Percentiles rank a stretch among this genome's conserved stretches.
phyloP scores from a whole-genome alignment of 1,140 invertebrate species.

The Drosophila prosaltans region DNA sequence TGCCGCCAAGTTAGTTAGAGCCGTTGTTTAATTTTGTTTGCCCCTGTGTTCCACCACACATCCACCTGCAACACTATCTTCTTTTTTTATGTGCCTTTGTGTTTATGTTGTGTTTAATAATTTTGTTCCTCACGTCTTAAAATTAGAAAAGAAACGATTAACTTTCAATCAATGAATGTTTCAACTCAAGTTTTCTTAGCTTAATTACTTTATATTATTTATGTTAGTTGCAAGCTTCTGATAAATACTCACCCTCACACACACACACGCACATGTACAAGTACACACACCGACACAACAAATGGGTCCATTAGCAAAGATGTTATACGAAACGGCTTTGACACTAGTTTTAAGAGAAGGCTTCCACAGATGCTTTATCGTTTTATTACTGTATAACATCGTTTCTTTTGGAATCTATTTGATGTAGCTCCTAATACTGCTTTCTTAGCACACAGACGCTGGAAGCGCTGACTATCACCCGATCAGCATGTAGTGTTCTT shows the following conservation, averaged over 20 bases:
- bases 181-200: slow-evolving; percentile 15
- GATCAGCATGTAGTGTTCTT: not conserved
- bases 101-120: slow-evolving; percentile 18
- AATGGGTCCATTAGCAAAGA: slow-evolving; percentile 20
- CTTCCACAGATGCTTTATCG: too few relatives aligned
- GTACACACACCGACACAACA: slow-evolving; percentile 21
- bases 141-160: slow-evolving; percentile 5
- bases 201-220: slow-evolving; percentile 30
- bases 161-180: not conserved
- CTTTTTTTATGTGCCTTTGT: slow-evolving; percentile 30
- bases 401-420: slow-evolving; percentile 25
- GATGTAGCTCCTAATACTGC: slow-evolving; percentile 43
- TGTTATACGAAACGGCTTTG: not conserved
- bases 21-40: slow-evolving; percentile 63
- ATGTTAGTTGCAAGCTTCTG: slow-evolving; percentile 38
- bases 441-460: slow-evolving; percentile 48
- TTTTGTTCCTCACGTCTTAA: slow-evolving; percentile 16
- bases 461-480: slow-evolving; percentile 4
- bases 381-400: not conserved
- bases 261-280: slow-evolving; percentile 22
- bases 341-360: too few relatives aligned
- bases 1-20: slow-evolving; percentile 78
- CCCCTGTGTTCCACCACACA: not conserved
- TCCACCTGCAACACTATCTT: slow-evolving; percentile 10
- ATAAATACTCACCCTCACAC: slow-evolving; percentile 18